Evolutionary conservation across 2,888 invertebrate genomes (phyloP), one percentile per base, ranked within the genome.

Genomic region (Dendrolimus pini): DNA sequence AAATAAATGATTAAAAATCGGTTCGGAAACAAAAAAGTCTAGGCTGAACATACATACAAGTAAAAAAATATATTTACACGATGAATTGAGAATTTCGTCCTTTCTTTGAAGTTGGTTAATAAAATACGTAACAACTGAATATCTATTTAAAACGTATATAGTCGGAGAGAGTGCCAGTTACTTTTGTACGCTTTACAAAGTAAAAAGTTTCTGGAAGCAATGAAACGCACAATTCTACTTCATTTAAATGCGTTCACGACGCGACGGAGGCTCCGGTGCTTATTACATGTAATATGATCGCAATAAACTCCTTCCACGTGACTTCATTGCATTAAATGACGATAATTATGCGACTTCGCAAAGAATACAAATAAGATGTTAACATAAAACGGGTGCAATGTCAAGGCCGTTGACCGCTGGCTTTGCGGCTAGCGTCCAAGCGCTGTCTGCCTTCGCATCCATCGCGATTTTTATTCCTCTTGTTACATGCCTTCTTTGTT

Each of bases 381-480:
- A 78, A 77, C 73, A 75, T 63, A 66, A 75, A 80, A 79, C 78
- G 74, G 70, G 80, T 80, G 77, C 85, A 86, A 80, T 86, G 85
- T 87, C 86, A 86, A 83, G 82, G 86, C 80, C 74, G 80, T 72
- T 85, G 86, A 86, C 86, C 85, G 81, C 78, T 9, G 47, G 9
- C 9, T 12, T 63, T 62, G 61, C 57, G 61, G 65, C 61, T 60
- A 63, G 64, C 67, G 63, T 63, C 62, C 55, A 57, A 58, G 55
- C 59, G 59, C 61, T 52, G 58, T 55, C 47, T 7, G 47, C 47
- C 47, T 1, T 9, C 47, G 47, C 54, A 54, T 53, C 53, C 54
- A 9, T 18, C 55, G 53, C 55, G 12, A 42, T 41, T 47, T 47
- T 60, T 62, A 59, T 54, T 63, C 55, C 60, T 58, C 55, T 61